Conservation (phyloP, 2,113 vertebrate species). For the Ceyx cyanopectus region DNA sequence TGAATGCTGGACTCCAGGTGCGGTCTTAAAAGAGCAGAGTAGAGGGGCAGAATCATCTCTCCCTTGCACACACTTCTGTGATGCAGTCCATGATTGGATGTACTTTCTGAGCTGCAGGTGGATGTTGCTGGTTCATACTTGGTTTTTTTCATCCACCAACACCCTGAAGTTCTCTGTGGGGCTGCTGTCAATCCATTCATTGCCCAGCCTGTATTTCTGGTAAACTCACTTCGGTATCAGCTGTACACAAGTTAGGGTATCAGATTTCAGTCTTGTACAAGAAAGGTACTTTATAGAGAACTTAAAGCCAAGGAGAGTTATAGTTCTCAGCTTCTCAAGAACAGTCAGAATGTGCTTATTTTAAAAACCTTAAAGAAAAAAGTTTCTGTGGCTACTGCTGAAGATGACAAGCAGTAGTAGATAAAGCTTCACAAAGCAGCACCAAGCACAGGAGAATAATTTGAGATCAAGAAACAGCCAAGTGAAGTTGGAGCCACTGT, state of each 20-base stretch:
- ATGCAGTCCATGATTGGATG: too few species aligned
- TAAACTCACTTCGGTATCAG: too few species aligned
- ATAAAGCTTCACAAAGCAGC: neutral
- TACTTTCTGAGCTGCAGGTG: too few species aligned
- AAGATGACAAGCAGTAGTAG: neutral
- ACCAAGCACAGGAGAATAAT: neutral
- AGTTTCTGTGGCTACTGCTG: neutral
- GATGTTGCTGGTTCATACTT: too few species aligned
- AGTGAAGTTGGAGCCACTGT: neutral
- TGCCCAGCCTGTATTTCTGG: neutral
- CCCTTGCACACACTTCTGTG: too few species aligned
- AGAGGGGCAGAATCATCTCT: too few species aligned
- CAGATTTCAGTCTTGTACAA: neutral
- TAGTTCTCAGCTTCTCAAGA: neutral
- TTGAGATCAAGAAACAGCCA: neutral
- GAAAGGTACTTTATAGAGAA: neutral
- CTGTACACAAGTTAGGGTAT: neutral
- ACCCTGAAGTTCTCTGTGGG: too few species aligned
- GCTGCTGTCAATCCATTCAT: too few species aligned
- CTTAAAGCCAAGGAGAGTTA: neutral
- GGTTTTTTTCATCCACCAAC: too few species aligned
- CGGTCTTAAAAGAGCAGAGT: too few species aligned
- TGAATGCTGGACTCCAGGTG: too few species aligned
- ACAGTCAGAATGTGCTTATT: neutral
- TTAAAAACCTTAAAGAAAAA: neutral